phyloP scores from a whole-genome alignment of 2,888 invertebrate species.

The Synanthedon myopaeformis region DNA sequence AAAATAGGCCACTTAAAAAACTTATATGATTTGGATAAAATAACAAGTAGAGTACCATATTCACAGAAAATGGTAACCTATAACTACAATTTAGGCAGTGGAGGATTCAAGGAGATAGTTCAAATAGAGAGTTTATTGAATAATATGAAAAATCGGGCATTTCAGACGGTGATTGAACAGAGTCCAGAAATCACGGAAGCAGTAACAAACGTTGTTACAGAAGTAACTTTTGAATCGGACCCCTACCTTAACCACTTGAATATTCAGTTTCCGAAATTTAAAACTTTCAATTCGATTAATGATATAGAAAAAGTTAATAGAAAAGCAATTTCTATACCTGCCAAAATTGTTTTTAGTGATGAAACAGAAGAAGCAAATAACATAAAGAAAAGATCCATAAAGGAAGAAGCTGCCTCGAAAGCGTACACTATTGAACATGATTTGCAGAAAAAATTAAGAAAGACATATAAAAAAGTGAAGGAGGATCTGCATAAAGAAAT shows the following conservation, averaged over 20 bases:
- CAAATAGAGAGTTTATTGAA: slow-evolving; percentile 35
- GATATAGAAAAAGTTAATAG: too few species aligned
- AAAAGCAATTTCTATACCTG: too few species aligned
- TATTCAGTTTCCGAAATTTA: neutral
- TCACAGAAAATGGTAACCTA: neutral
- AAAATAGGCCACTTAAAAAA: neutral
- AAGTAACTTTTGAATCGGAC: slow-evolving; percentile 22
- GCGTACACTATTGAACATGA: slow-evolving; percentile 16
- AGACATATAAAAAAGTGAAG: slow-evolving; percentile 12
- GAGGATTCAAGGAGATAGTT: slow-evolving; percentile 1
- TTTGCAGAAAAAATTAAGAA: slow-evolving; percentile 16
- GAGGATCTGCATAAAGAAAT: slow-evolving; percentile 19
- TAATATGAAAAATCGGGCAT: slow-evolving; percentile 31
- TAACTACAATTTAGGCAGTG: neutral
- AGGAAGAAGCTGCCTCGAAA: neutral
- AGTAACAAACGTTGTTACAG: slow-evolving; percentile 26
- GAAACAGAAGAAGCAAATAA: neutral
- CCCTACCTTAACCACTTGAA: slow-evolving; percentile 14
- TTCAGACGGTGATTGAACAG: slow-evolving; percentile 23
- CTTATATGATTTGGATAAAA: neutral
- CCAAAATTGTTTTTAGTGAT: neutral
- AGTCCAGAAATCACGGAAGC: slow-evolving; percentile 21
- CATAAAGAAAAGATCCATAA: neutral
- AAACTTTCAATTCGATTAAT: too few species aligned
- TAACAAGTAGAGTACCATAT: neutral